Evolutionary conservation across 2,888 invertebrate genomes (phyloP).

Genomic region (Odontothrips loti): DNA sequence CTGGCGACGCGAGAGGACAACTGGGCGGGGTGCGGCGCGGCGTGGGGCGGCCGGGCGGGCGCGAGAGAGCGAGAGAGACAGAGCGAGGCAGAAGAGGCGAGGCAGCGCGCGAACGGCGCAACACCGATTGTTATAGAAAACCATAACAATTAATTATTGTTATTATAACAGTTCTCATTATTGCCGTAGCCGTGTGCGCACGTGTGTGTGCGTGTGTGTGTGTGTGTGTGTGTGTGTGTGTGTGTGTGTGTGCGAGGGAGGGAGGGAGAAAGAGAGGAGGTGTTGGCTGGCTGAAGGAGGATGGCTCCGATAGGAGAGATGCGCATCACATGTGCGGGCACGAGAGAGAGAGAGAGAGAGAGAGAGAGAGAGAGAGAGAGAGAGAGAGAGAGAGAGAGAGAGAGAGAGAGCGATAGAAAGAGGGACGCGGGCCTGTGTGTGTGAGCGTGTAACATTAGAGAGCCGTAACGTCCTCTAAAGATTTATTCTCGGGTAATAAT

Average conservation of each 20-base stretch:
- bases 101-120: not conserved
- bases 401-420: not conserved
- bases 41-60: not conserved
- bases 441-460: slow-evolving; percentile 18
- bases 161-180: slow-evolving; percentile 25
- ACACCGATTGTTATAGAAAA: slow-evolving; percentile 23
- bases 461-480: slow-evolving; percentile 9
- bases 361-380: not conserved
- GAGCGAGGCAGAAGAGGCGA: not conserved
- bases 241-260: too few relatives aligned
- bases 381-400: not conserved
- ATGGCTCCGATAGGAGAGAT: too few relatives aligned
- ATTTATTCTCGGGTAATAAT: slow-evolving; percentile 25
- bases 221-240: not conserved
- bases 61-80: not conserved
- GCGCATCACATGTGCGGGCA: too few relatives aligned
- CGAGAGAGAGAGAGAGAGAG: not conserved
- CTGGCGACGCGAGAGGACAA: not conserved
- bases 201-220: not conserved
- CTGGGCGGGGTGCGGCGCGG: not conserved
- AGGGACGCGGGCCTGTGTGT: not conserved
- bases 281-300: too few relatives aligned
- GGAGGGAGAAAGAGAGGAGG: too few relatives aligned
- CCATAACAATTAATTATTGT: slow-evolving; percentile 27
- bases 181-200: not conserved